Evolutionary conservation across 2,113 vertebrate species (phyloP).

Genomic region (Recurvirostra avosetta): DNA sequence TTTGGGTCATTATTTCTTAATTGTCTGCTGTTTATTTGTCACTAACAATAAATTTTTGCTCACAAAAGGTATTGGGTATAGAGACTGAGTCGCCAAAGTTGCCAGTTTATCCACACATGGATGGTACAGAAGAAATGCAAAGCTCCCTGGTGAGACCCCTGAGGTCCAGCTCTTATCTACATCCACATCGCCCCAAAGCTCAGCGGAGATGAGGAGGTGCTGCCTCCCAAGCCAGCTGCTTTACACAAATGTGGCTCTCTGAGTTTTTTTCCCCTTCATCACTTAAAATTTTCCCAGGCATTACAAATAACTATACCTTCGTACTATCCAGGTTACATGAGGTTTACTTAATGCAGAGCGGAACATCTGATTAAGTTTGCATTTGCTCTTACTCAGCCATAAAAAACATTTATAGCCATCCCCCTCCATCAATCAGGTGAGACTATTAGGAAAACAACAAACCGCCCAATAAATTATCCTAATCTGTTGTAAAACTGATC

Average conservation of each 20-base stretch:
- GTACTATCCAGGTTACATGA: not conserved
- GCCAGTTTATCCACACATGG: not conserved
- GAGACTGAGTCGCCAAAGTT: not conserved
- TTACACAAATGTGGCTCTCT: not conserved
- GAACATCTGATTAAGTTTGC: not conserved
- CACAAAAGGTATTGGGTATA: not conserved
- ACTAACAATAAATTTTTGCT: not conserved
- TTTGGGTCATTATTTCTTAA: not conserved
- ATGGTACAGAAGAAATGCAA: not conserved
- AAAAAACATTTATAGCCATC: constrained; percentile 45
- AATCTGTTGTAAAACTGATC: constrained; percentile 38
- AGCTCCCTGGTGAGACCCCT: not conserved
- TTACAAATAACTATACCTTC: not conserved
- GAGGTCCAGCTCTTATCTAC: rapidly evolving
- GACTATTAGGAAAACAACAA: constrained; percentile 50
- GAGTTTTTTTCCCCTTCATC: not conserved
- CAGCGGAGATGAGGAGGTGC: not conserved
- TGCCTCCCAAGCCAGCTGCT: not conserved
- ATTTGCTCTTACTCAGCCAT: not conserved
- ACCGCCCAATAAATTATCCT: constrained; percentile 47
- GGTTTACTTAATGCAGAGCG: not conserved
- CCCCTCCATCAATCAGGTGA: constrained; percentile 47
- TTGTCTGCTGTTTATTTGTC: not conserved
- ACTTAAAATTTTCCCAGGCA: not conserved
- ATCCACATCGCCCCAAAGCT: not conserved